A percentile compares a stretch with the other conserved stretches of the same genome.
Evolutionary conservation across 1,140 invertebrate species (phyloP).

Genomic region (Sipha flava): DNA sequence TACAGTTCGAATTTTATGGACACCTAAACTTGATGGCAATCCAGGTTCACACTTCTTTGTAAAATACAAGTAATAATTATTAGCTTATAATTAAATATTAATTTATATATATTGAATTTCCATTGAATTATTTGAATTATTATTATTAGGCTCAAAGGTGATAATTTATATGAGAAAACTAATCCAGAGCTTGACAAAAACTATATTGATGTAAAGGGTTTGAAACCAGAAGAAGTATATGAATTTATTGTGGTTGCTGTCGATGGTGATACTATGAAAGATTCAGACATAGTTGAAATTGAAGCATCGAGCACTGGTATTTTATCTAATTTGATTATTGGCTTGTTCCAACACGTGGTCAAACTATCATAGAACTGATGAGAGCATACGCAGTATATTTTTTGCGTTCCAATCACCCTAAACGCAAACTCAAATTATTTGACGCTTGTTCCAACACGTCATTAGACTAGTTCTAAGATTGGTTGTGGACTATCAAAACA

Average conservation of each 20-base stretch:
- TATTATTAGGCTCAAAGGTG: slow-evolving; percentile 53
- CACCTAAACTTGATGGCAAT: slow-evolving; percentile 60
- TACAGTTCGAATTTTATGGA: slow-evolving; percentile 72
- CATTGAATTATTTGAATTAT: neutral
- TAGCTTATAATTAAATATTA: neutral
- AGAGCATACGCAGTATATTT: no score
- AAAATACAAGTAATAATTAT: slow-evolving; percentile 56
- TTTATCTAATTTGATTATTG: no score
- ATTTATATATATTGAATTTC: neutral
- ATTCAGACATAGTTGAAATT: slow-evolving; percentile 65
- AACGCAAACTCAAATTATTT: no score
- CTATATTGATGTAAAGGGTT: slow-evolving; percentile 62
- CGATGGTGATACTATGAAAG: slow-evolving; percentile 68
- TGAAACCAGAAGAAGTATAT: slow-evolving; percentile 77
- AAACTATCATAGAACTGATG: no score
- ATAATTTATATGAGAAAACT: slow-evolving; percentile 55
- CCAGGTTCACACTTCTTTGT: slow-evolving; percentile 82
- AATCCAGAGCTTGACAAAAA: slow-evolving; percentile 63
- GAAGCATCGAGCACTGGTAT: slow-evolving; percentile 59
- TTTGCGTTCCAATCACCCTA: no score
- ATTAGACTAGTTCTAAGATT: no score
- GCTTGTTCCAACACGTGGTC: no score
- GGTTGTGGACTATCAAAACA: no score
- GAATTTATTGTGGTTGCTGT: slow-evolving; percentile 86
- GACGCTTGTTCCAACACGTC: no score